Base-by-base conservation (phyloP, 2,797 vertebrate genomes). In the Enoplosus armatus region DNA sequence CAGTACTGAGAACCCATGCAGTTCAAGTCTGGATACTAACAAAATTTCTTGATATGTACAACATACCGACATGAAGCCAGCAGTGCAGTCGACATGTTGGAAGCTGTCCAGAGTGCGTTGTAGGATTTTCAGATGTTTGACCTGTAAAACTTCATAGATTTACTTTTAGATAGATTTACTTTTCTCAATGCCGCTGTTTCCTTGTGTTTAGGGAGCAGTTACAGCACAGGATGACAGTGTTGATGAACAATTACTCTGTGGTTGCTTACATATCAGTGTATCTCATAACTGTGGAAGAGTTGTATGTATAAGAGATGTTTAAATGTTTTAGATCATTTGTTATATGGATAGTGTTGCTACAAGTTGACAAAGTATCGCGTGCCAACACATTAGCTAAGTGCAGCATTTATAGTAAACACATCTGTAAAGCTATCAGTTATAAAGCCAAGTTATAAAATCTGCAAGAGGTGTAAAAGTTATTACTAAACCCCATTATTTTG, bases 31-130 rank as follows among this genome's bases (percentile, higher is more conserved):
- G 80, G 77, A 55, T 84, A 50, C 77, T 54, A 74, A 85, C 74
- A 85, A 80, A 69, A 75, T 81, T 51, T 80, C 59, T 79, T 87
- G 72, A 84, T 80, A 75, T 77, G 80, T 81, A 82, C 77, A 72
- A 74, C 72, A 62, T 71, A 63, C 47, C 72, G 39, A 79, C 71
- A 79, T 61, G 61, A 82, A 72, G 48, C 64, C 68, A 77, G 55
- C 63, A 41, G 70, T 43, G 76, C 58, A 33, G 83, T 77, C 48
- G 48, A 78, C 56, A 70, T 74, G 33, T 70, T 85, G 72, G 76
- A 87, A 61, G 56, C 35, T 10, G 7, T 67, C 79, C 87, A 85
- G 45, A 26, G 20, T 60, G 48, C 54, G 16, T 54, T 59, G 80
- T 71, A 81, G 66, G 71, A 79, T 29, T 73, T 76, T 80, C 53